Evolutionary conservation across 2,888 invertebrate species (phyloP).

Genomic region (Tipula vernalis): DNA sequence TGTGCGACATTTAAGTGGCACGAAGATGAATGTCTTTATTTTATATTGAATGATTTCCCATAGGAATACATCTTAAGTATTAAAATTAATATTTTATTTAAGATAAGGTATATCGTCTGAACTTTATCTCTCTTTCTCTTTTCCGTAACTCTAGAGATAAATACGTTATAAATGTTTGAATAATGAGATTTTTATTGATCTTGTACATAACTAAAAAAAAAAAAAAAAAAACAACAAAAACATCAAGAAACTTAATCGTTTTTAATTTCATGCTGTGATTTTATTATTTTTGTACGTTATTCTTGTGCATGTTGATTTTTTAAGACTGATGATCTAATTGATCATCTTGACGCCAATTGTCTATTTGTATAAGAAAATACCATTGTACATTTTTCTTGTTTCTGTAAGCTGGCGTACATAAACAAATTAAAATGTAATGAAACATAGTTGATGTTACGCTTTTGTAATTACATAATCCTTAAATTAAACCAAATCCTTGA

Average conservation of each 20-base stretch:
- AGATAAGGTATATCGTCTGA: neutral
- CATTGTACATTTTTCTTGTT: neutral
- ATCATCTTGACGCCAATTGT: neutral
- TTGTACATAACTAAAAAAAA: neutral
- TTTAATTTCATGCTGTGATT: neutral
- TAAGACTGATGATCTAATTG: constrained; percentile 4
- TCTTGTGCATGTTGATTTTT: neutral
- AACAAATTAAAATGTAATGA: neutral
- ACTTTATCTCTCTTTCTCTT: neutral
- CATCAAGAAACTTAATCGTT: neutral
- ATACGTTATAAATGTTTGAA: neutral
- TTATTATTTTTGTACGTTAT: neutral
- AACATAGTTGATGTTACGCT: neutral
- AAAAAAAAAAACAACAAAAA: neutral
- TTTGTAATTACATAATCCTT: neutral
- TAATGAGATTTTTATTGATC: neutral
- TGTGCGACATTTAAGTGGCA: neutral
- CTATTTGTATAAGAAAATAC: neutral
- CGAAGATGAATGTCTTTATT: neutral
- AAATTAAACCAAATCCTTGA: neutral
- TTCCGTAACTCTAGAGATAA: neutral
- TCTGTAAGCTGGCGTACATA: neutral
- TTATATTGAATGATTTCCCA: neutral
- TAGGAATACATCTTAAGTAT: neutral
- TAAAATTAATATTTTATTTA: neutral